Conservation (phyloP, 2,888 invertebrate genomes). For the Drosophila cognata region DNA sequence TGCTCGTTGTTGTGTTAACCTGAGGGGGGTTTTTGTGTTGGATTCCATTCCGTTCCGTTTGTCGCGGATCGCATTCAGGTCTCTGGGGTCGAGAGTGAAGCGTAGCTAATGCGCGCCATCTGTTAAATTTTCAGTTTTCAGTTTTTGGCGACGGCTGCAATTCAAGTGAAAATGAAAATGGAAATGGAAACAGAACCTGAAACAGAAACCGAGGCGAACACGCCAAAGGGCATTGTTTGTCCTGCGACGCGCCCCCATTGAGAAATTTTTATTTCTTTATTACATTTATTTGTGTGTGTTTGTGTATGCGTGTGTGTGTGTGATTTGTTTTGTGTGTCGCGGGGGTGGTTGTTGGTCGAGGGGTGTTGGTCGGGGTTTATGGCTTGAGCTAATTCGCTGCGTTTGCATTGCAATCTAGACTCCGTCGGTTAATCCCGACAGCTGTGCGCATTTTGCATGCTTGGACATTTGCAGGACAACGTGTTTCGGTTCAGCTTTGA, state of each 20-base stretch:
- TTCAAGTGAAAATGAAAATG: constrained; percentile 32
- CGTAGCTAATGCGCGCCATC: constrained; percentile 78
- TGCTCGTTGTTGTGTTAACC: not conserved
- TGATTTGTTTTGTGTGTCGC: constrained; percentile 14
- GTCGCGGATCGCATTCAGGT: constrained; percentile 20
- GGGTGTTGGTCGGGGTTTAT: constrained; percentile 17
- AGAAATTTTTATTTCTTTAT: constrained; percentile 67
- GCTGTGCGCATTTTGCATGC: constrained; percentile 71
- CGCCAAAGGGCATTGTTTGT: constrained; percentile 59
- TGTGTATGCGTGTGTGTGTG: constrained; percentile 25
- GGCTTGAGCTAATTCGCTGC: constrained; percentile 59
- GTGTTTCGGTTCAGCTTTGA: not conserved
- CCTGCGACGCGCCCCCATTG: constrained; percentile 33
- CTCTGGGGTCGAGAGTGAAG: constrained; percentile 70
- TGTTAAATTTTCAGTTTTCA: constrained; percentile 75
- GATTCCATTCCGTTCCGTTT: constrained; percentile 1
- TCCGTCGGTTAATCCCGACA: constrained; percentile 64
- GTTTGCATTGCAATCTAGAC: constrained; percentile 63
- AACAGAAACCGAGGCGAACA: constrained; percentile 27
- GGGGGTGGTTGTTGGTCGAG: constrained; percentile 50
- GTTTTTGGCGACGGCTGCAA: constrained; percentile 45
- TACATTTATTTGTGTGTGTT: constrained; percentile 71
- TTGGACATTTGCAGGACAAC: constrained; percentile 17
- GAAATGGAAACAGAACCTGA: not conserved
- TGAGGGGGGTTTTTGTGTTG: not conserved